phyloP scores from a whole-genome alignment of 1,140 invertebrate genomes.

The Trichonephila inaurata region DNA sequence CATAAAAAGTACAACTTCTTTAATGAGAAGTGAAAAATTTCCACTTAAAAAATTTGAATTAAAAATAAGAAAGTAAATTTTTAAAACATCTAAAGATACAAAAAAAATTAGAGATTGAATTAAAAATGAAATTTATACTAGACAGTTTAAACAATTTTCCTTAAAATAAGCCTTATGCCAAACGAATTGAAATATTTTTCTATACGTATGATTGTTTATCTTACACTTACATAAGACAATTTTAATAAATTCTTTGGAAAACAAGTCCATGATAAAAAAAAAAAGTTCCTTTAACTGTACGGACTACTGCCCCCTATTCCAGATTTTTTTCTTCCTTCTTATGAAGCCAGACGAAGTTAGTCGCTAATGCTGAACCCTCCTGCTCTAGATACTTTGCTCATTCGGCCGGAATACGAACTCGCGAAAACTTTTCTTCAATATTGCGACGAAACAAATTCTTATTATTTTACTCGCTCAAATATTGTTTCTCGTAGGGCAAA shows the following conservation, averaged over 20 bases:
- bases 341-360: background rate
- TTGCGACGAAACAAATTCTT: constrained; percentile 57
- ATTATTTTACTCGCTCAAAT: constrained; percentile 71
- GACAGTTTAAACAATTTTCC: too few species aligned
- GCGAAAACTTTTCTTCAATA: constrained; percentile 57
- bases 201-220: too few species aligned
- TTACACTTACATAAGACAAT: background rate
- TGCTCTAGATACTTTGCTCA: constrained; percentile 30
- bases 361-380: constrained; percentile 10
- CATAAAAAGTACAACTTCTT: too few species aligned
- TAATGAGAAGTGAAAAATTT: too few species aligned
- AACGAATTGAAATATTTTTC: too few species aligned
- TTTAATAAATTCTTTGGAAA: background rate
- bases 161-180: too few species aligned
- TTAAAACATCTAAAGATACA: too few species aligned
- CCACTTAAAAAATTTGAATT: too few species aligned
- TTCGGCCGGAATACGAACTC: constrained; percentile 6
- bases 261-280: background rate
- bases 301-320: too few species aligned
- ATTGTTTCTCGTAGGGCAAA: constrained; percentile 56
- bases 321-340: background rate
- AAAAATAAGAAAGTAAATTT: too few species aligned
- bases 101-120: too few species aligned
- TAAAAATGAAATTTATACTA: too few species aligned
- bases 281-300: background rate